These are phyloP conservation scores for Phyllotis vaccarum DNA, from an alignment of 2,797 vertebrate species.

Conservation along the genomic window DNA sequence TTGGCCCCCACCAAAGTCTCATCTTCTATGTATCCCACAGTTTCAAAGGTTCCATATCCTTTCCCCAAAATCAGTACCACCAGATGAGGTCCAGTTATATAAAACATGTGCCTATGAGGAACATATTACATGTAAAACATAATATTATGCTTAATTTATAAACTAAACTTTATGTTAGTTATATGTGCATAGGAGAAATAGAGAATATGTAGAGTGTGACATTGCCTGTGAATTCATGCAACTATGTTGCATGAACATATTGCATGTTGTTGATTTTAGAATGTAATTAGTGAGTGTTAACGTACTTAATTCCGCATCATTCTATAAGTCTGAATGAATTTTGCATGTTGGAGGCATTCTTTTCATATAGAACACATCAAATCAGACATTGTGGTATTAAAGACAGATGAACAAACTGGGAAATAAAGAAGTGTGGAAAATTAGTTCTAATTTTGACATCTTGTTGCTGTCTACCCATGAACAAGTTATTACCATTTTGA, in stretches of 20 bases:
- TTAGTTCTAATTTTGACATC: slow-evolving; percentile 40
- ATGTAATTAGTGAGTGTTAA: neutral
- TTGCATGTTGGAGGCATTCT: neutral
- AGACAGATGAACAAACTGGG: slow-evolving; percentile 5
- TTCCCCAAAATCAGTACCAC: neutral
- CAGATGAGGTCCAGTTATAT: neutral
- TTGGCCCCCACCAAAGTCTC: neutral
- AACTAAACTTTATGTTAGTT: neutral
- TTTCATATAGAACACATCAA: slow-evolving; percentile 7
- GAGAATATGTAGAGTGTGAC: neutral
- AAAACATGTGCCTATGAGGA: neutral
- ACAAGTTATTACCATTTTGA: neutral
- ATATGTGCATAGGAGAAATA: neutral
- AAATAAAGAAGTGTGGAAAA: neutral
- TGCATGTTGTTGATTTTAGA: neutral
- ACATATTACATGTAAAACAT: neutral
- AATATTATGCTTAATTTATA: neutral
- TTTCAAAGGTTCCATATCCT: neutral
- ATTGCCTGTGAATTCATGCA: neutral
- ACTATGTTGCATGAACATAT: neutral
- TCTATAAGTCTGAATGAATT: neutral
- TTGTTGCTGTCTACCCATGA: neutral
- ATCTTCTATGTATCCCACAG: neutral
- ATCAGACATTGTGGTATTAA: neutral
- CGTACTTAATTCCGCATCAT: neutral